These are phyloP conservation scores for Dastarcus helophoroides DNA, from an alignment of 2,888 invertebrate species.

Conservation along the genomic window DNA sequence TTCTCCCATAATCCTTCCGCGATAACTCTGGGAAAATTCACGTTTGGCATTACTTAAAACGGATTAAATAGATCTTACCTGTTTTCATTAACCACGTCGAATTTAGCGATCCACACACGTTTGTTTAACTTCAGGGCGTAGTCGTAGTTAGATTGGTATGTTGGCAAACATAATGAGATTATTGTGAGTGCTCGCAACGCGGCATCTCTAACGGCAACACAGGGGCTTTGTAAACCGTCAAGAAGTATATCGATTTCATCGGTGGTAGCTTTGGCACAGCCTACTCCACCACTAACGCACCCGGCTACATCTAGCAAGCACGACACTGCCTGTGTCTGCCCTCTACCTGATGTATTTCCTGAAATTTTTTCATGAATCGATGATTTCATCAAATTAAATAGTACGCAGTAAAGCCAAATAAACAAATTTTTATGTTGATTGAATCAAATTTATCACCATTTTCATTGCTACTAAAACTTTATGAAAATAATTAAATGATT, in stretches of 20 bases:
- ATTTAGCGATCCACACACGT: constrained; percentile 73
- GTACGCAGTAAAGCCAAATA: no score
- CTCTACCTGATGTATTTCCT: constrained; percentile 53
- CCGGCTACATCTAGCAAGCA: constrained; percentile 72
- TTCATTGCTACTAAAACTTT: no score
- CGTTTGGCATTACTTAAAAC: no score
- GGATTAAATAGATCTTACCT: constrained; percentile 32
- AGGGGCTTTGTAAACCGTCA: constrained; percentile 62
- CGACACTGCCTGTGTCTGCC: constrained; percentile 66
- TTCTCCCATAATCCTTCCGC: constrained; percentile 53
- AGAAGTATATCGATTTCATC: constrained; percentile 69
- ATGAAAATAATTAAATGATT: no score
- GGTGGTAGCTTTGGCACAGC: constrained; percentile 48
- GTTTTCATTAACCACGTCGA: constrained; percentile 69
- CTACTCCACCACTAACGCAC: constrained; percentile 57
- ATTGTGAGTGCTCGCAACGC: constrained; percentile 61
- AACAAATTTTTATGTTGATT: no score
- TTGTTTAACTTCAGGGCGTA: constrained; percentile 52
- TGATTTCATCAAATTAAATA: no score
- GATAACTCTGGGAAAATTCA: constrained; percentile 38
- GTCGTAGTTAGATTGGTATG: constrained; percentile 45
- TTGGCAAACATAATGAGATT: constrained; percentile 50
- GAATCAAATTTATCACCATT: no score
- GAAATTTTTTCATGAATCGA: no score
- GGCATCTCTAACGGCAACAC: constrained; percentile 65